Evolutionary conservation across 2,888 invertebrate species (phyloP), one percentile per base, ranked within the genome.

Genomic region (Neuroscelio doddi): DNA sequence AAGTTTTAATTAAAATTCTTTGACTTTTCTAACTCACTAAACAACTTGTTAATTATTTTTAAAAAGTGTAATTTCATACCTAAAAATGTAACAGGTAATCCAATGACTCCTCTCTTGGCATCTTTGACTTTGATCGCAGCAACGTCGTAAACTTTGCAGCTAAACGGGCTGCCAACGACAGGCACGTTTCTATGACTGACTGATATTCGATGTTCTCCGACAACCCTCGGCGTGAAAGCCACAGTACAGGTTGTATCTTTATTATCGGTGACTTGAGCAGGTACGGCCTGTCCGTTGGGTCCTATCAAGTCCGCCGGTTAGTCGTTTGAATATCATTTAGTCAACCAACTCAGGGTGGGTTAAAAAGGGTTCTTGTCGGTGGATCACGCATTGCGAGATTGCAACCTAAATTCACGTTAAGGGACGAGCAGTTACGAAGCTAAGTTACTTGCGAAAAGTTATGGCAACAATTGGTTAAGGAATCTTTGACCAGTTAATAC

Each of bases 111-210:
- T 74, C 90, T 91, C 42, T 93, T 91, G 7, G 96, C 92, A 79
- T 96, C 95, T 84, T 95, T 96, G 21, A 97, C 96, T 87, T 95
- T 93, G 74, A 97, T 97, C 45, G 97, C 95, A 65, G 92, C 91
- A 5, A 97, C 95, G 80, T 97, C 97, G 81, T 97, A 97, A 1
- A 97, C 96, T 88, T 97, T 96, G 75, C 96, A 93, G 74, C 94
- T 92, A 85, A 97, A 97, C 3, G 97, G 97, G 80, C 96, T 96
- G 41, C 97, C 97, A 15, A 92, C 92, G 64, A 96, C 93, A 8
- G 95, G 92, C 75, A 90, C 85, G 69, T 92, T 92, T 81, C 91
- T 92, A 64, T 95, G 93, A 61, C 91, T 91, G 65, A 97, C 94
- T 76, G 94, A 92, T 66, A 97, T 93, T 64, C 93, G 90, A 85